Conservation (phyloP, 2,888 invertebrate species). For the Melinopterus prodromus region DNA sequence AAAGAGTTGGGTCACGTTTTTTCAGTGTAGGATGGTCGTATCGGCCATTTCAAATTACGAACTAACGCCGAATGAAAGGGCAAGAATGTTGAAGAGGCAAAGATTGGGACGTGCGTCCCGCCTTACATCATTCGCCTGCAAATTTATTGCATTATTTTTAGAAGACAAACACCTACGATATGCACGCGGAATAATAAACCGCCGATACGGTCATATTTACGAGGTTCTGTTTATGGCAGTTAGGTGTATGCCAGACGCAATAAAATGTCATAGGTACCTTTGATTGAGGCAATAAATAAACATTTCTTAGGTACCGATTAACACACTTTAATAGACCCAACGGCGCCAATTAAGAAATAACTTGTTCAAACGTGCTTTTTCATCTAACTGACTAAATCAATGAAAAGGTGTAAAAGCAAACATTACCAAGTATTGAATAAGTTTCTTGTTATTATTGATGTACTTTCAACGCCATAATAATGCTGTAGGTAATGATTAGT, state of each 20-base stretch:
- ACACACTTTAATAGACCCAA: background rate
- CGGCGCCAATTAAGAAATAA: background rate
- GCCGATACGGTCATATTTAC: background rate
- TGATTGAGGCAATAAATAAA: background rate
- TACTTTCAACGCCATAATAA: too few species aligned
- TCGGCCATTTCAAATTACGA: too few species aligned
- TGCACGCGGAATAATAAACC: background rate
- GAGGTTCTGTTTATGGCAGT: background rate
- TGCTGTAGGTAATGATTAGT: too few species aligned
- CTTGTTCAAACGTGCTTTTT: background rate
- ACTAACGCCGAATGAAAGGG: constrained; percentile 11
- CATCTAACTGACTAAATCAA: too few species aligned
- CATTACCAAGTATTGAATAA: too few species aligned
- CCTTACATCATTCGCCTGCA: background rate
- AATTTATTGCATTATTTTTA: constrained; percentile 4
- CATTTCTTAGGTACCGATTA: background rate
- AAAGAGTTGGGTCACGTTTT: background rate
- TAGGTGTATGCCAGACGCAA: background rate
- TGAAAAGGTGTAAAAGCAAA: too few species aligned
- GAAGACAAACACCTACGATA: background rate
- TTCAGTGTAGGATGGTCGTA: background rate
- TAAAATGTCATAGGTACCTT: background rate
- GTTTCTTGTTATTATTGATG: too few species aligned
- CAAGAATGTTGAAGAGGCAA: background rate
- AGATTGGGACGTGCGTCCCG: constrained; percentile 20